Evolutionary conservation across 1,140 invertebrate genomes (phyloP), one percentile per base, ranked within the genome.

Genomic region (Reticulitermes speratus): DNA sequence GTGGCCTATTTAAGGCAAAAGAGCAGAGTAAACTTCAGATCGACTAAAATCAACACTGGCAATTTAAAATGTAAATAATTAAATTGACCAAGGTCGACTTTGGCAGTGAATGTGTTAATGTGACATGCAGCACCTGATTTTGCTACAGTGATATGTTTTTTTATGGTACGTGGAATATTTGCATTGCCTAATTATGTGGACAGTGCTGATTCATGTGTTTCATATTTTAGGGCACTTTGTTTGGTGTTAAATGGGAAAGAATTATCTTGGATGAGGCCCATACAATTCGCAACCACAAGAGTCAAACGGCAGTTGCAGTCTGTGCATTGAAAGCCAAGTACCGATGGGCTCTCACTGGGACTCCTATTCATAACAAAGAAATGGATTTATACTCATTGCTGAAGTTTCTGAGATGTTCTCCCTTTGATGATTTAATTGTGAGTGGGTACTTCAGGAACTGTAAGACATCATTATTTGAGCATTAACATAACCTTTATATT

Each of bases 191-290:
- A 75, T 2, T 75, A 0, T 30, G n/a, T 30, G 65, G n/a, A 75
- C 14, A 11, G 25, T 75, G n/a, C 65, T 75, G 25, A 75, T 30
- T 25, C 7, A 30, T 8, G 65, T 30, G 7, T n/a, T 75, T 30
- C n/a, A 11, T 75, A 75, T 75, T 75, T 75, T 75, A 75, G 89
- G 91, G 92, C 90, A 88, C 93, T 25, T 89, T 97, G 44, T 92
- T 94, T 88, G 90, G 93, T 86, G 92, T 98, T 32, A 91, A 90
- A 5, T 99, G 97, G 97, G 93, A 96, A 12, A 92, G 98, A 85
- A 94, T 98, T 23, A 96, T 99, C 87, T 90, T 99, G 19, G 98
- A 99, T 91, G 98, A 99, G 92, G 98, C 96, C 0, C 98, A 99
- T 90, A 92, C 94, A 11, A 95, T 99, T 12, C 94, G 98, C 87